Evolutionary conservation across 2,113 vertebrate genomes (phyloP), one percentile per base, ranked within the genome.

Genomic region (Aspiorhynchus laticeps): DNA sequence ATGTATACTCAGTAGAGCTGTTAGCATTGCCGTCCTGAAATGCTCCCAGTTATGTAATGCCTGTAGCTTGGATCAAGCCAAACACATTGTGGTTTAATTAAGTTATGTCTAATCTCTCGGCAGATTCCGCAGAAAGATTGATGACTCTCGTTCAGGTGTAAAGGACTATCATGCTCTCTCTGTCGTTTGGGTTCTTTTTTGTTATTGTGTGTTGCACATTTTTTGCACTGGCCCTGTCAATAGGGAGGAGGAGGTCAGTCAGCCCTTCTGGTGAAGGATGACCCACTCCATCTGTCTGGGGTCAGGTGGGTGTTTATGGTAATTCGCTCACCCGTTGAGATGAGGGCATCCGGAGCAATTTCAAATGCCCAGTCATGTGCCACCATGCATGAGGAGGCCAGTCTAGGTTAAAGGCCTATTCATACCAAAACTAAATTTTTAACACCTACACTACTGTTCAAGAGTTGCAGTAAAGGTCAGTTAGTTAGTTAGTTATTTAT

Each of bases 231-330:
- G 69, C 67, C 63, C 26, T 84, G 61, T 76, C 15, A 24, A 19
- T 86, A 15, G 56, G 12, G 5, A 17, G 14, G n/a, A 82, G 41
- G 80, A 17, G 41, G 38, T 83, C 83, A n/a, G n/a, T 38, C 48
- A 43, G 33, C 4, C 17, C 14, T 71, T 24, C 76, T 79, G 59
- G 46, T 61, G 38, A 82, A 82, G 69, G 41, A 51, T 87, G 90
- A 88, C 87, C 90, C 80, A 82, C 87, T 91, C 91, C 93, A 91
- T 92, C 91, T 93, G 92, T 87, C 87, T 24, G 61, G 74, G 88
- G 63, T 83, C 43, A 83, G 63, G 63, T 83, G 80, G 85, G 69
- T 90, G 74, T 91, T 90, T 86, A 85, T 71, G 43, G n/a, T 84
- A 71, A 85, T 63, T 53, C n/a, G 21, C 9, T 80, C 28, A 65